These are phyloP conservation scores for Macrophya annulata DNA, from an alignment of 2,888 invertebrate genomes.

Conservation along the genomic window DNA sequence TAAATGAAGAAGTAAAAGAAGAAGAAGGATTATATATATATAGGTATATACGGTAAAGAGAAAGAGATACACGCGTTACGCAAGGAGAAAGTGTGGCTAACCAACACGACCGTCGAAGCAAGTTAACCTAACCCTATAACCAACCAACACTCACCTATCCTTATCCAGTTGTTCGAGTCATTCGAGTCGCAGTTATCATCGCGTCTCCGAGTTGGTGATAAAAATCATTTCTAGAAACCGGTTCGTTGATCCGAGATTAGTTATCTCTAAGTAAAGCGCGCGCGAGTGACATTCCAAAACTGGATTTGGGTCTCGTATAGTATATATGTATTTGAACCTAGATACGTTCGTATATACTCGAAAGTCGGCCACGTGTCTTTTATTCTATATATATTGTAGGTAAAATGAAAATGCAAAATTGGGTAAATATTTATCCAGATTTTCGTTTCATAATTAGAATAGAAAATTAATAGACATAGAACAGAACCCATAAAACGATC, in stretches of 20 bases:
- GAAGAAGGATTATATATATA: neutral
- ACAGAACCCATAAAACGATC: neutral
- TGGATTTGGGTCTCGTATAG: constrained; percentile 19
- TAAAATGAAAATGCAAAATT: neutral
- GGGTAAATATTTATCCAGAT: neutral
- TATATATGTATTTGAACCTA: too few species aligned
- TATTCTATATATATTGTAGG: neutral
- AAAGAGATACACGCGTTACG: constrained; percentile 31
- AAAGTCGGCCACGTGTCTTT: constrained; percentile 45
- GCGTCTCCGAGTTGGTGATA: neutral
- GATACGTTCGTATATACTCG: neutral
- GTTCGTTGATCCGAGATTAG: constrained; percentile 41
- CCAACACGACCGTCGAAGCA: neutral
- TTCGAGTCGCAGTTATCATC: constrained; percentile 47
- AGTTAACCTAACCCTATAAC: neutral
- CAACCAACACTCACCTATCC: constrained; percentile 20
- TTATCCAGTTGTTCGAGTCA: constrained; percentile 44
- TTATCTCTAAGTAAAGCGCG: constrained; percentile 30
- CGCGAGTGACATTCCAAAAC: constrained; percentile 18
- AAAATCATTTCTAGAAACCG: constrained; percentile 44
- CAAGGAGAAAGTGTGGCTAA: constrained; percentile 46
- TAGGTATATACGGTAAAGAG: neutral
- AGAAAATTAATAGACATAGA: too few species aligned
- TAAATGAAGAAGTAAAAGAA: neutral
- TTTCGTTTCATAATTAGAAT: too few species aligned